Percentiles rank a stretch among this genome's conserved stretches.
phyloP scores from a whole-genome alignment of 2,113 vertebrate genomes.

The Saguinus midas region DNA sequence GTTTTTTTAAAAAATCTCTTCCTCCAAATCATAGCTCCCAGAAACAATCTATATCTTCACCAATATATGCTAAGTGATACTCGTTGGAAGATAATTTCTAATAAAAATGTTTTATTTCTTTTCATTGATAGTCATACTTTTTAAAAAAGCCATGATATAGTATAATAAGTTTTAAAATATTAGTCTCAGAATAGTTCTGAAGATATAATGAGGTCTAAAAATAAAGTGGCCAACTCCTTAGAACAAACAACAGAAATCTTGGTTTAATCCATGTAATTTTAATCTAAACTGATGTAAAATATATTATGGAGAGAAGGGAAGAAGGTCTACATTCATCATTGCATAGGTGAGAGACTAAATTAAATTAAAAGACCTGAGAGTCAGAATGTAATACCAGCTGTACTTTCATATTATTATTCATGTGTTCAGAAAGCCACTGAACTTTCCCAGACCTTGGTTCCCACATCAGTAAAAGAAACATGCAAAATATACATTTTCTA shows the following conservation, averaged over 20 bases:
- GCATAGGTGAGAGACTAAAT: not conserved
- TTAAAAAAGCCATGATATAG: not conserved
- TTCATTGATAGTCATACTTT: not conserved
- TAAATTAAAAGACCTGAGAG: slow-evolving; percentile 17
- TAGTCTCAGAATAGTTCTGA: not conserved
- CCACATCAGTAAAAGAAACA: not conserved
- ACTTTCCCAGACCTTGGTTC: not conserved
- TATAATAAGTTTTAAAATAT: not conserved
- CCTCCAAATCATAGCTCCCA: not conserved
- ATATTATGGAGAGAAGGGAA: not conserved
- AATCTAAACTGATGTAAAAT: slow-evolving; percentile 37
- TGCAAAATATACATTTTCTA: not conserved
- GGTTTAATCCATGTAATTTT: not conserved
- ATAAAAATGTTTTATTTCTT: not conserved
- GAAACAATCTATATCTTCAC: not conserved
- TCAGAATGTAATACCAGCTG: not conserved
- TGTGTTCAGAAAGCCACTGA: not conserved
- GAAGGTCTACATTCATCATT: not conserved
- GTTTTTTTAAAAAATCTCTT: not conserved
- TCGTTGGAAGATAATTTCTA: slow-evolving; percentile 8
- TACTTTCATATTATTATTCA: not conserved
- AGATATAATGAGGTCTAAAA: slow-evolving; percentile 32
- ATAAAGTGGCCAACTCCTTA: not conserved
- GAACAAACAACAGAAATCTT: not conserved
- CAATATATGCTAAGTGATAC: not conserved